Percentiles rank a stretch among this genome's conserved stretches.
Evolutionary conservation across 2,113 vertebrate species (phyloP).

Genomic region (Sphaerodactylus townsendi): DNA sequence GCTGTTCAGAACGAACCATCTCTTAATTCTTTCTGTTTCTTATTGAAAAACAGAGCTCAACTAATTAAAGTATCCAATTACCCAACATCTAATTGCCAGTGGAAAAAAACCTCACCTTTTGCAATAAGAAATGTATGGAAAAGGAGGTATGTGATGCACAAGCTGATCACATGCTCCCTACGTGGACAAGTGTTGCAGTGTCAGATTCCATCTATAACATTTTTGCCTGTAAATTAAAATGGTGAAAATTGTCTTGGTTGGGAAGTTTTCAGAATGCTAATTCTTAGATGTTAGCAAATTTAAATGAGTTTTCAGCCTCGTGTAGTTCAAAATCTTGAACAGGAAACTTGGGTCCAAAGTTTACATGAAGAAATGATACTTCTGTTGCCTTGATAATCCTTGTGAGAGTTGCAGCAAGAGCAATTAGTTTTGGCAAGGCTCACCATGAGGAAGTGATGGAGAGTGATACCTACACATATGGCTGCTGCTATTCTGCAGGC

Average conservation of each 20-base stretch:
- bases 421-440: neutral
- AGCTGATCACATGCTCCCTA: neutral
- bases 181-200: too few relatives aligned
- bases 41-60: neutral
- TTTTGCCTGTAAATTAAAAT: neutral
- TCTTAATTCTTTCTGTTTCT: neutral
- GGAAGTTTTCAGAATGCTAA: too few relatives aligned
- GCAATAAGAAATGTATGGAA: neutral
- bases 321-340: neutral
- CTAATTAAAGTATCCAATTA: neutral
- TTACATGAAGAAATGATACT: neutral
- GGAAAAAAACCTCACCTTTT: neutral
- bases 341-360: neutral
- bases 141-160: neutral
- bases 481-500: neutral
- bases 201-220: neutral
- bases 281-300: too few relatives aligned
- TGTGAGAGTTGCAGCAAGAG: neutral
- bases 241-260: too few relatives aligned
- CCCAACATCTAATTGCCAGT: neutral
- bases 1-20: neutral
- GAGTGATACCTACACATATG: neutral
- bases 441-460: neutral
- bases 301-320: neutral
- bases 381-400: neutral